phyloP scores from a whole-genome alignment of 1,140 invertebrate genomes.

The Drosophila navojoa region DNA sequence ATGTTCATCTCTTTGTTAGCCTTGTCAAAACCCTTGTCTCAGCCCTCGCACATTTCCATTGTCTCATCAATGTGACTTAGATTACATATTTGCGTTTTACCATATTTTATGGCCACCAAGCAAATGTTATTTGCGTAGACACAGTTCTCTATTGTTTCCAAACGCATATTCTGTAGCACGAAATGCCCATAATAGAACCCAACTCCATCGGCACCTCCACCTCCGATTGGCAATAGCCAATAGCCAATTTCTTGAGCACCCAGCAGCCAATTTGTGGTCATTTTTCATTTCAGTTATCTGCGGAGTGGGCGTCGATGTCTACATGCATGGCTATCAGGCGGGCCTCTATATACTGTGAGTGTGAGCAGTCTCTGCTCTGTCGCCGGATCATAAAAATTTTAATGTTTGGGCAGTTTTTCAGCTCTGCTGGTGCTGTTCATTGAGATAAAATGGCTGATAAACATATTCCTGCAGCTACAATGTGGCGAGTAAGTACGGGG shows the following conservation, averaged over 20 bases:
- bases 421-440: conserved; percentile 74
- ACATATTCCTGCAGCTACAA: conserved; percentile 74
- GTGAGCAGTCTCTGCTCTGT: neutral
- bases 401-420: conserved; percentile 69
- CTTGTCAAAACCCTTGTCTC: too few species aligned
- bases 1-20: too few species aligned
- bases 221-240: too few species aligned
- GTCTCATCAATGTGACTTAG: too few species aligned
- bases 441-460: conserved; percentile 82
- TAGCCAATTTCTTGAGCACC: conserved; percentile 13
- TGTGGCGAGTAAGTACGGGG: conserved; percentile 64
- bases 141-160: too few species aligned
- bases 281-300: conserved; percentile 78
- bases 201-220: too few species aligned
- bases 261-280: conserved; percentile 46
- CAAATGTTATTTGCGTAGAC: too few species aligned
- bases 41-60: too few species aligned
- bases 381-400: conserved; percentile 36
- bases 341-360: conserved; percentile 78
- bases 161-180: too few species aligned
- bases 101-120: too few species aligned
- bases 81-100: too few species aligned
- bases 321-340: conserved; percentile 53
- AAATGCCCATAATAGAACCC: too few species aligned
- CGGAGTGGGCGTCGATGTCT: neutral